Evolutionary conservation across 2,888 invertebrate species (phyloP).

Genomic region (Leistus spinibarbis): DNA sequence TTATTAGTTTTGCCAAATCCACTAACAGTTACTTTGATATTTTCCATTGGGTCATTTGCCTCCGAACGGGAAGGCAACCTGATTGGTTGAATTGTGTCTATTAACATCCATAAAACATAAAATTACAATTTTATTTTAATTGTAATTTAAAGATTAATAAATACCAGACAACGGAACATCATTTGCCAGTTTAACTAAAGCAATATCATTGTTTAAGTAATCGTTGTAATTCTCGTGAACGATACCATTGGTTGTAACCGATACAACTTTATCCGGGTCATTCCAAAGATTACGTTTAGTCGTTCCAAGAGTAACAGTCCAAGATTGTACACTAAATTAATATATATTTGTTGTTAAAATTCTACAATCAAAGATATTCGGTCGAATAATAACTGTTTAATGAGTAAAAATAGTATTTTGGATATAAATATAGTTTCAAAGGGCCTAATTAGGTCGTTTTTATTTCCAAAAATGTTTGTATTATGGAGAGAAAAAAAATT

Average conservation of each 20-base stretch:
- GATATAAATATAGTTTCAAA: too few species aligned
- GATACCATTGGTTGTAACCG: background rate
- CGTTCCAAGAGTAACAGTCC: background rate
- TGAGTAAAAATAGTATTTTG: too few species aligned
- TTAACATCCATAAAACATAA: background rate
- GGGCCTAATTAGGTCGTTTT: too few species aligned
- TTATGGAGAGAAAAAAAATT: background rate
- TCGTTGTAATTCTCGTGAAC: constrained; percentile 31
- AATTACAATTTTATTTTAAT: background rate
- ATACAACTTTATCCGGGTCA: constrained; percentile 9
- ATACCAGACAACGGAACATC: constrained; percentile 24
- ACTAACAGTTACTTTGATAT: constrained; percentile 41
- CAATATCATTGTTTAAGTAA: constrained; percentile 40
- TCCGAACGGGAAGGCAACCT: constrained; percentile 41
- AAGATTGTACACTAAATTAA: background rate
- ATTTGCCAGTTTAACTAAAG: constrained; percentile 33
- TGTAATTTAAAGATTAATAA: background rate
- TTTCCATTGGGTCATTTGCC: constrained; percentile 28
- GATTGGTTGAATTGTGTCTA: constrained; percentile 35
- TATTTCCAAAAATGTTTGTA: too few species aligned
- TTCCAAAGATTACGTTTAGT: background rate
- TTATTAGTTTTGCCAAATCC: constrained; percentile 45
- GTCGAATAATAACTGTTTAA: too few species aligned
- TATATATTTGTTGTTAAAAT: too few species aligned
- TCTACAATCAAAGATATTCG: background rate